These are phyloP conservation scores for Charaxes varanes DNA, from an alignment of 1,140 invertebrate species.

Conservation along the genomic window DNA sequence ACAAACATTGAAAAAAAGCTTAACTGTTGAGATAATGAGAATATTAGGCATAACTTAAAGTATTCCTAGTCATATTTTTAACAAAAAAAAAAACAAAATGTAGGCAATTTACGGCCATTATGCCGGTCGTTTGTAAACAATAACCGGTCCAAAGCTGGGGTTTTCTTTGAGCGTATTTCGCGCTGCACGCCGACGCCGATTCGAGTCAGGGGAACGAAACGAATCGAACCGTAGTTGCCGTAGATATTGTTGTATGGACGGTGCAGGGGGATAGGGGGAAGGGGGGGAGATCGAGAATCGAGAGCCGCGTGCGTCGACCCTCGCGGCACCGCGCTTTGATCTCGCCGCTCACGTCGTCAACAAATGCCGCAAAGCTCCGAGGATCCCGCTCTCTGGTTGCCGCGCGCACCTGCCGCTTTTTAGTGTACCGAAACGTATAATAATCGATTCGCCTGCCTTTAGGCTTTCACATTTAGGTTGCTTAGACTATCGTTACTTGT, in stretches of 20 bases:
- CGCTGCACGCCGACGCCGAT: slow-evolving; percentile 33
- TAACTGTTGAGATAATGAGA: too few species aligned
- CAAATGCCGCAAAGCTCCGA: slow-evolving; percentile 43
- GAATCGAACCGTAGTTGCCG: slow-evolving; percentile 39
- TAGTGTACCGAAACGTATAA: slow-evolving; percentile 21
- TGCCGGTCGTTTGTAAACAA: slow-evolving; percentile 58
- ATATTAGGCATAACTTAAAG: too few species aligned
- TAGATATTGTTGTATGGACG: slow-evolving; percentile 34
- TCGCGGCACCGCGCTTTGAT: slow-evolving; percentile 53
- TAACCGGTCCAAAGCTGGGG: slow-evolving; percentile 56
- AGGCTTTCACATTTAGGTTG: too few species aligned
- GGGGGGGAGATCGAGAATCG: slow-evolving; percentile 43
- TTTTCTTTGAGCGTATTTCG: slow-evolving; percentile 57
- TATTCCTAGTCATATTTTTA: too few species aligned
- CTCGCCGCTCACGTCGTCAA: slow-evolving; percentile 44
- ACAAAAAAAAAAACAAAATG: too few species aligned
- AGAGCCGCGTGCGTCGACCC: slow-evolving; percentile 64
- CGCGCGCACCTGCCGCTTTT: slow-evolving; percentile 39
- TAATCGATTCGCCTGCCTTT: too few species aligned
- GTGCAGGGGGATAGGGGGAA: slow-evolving; percentile 18
- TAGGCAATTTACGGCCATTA: slow-evolving; percentile 53
- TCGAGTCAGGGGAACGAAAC: slow-evolving; percentile 35
- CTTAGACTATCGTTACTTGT: too few species aligned
- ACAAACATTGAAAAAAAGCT: too few species aligned
- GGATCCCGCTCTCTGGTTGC: slow-evolving; percentile 40